Base-by-base conservation (phyloP, 2,888 invertebrate species). In the Cecidostiba fungosa region DNA sequence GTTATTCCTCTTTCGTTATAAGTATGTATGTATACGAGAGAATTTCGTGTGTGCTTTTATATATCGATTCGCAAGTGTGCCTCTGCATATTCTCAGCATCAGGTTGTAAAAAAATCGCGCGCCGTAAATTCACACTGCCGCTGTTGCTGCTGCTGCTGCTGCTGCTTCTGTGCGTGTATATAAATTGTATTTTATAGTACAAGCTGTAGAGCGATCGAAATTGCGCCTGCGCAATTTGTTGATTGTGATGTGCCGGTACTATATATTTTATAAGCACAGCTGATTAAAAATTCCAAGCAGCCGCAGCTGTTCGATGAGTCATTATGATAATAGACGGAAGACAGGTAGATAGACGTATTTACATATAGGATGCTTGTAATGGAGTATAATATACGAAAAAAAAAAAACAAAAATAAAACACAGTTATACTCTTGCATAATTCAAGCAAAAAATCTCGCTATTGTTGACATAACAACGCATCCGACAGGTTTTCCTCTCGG, bases 221-320 rank as follows among this genome's bases (percentile, higher is more conserved):
- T n/a, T 54, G 19, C 50, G 32, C 1, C 39, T 8, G 10, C 2
- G 12, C 5, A 59, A 66, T 29, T 66, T 12, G 26, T 29, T 26
- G 29, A 26, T 66, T 29, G 23, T 26, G 4, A 14, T 26, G 10
- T 4, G 14, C 23, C 62, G 66, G 29, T 19, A 12, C 3, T 5
- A n/a, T 32, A 16, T 12, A 36, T 16, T 19, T 19, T 19, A 16
- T 72, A 50, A 47, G 23, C 32, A 54, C 43, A 69, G 74, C 69
- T 77, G 39, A 77, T 77, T 76, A 77, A 50, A 50, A 77, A 82
- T 82, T 82, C 77, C 77, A 32, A 36, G 36, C 14, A 59, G 54
- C 74, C 50, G 39, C 80, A 80, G 76, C 82, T 82, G 82, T 82
- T 82, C 50, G 74, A 69, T 82, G 82, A 82, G 6, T 82, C 82